Base-by-base conservation (phyloP, 2,797 vertebrate genomes). In the Sphenopsis melanotis region DNA sequence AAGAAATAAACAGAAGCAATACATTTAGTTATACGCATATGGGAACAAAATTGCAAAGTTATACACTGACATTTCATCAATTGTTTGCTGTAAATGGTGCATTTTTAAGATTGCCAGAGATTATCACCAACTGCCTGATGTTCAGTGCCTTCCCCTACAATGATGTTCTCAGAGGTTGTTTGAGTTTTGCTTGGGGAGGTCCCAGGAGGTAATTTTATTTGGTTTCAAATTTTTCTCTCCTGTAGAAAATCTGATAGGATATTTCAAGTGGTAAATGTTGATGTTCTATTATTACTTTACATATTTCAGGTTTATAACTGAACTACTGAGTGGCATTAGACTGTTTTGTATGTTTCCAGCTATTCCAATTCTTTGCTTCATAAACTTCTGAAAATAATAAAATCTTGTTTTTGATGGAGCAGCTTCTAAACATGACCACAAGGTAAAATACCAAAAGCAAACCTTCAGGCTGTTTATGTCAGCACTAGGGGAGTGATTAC, bases 301-400 rank as follows among this genome's bases (percentile, higher is more conserved):
- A 14, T 86, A 84, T 92, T 89, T 87, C 63, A 79, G n/a, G 42
- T 82, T 90, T 89, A 56, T 59, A 90, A 72, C 55, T 63, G 59
- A 88, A 87, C 55, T 82, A 87, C 32, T 37, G 69, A 93, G 23
- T 47, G 29, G 29, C 2, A 2, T 72, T 66, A 76, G 29, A 89
- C 52, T 72, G 68, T 63, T 84, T 69, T 14, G 23, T 64, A 8
- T 52, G 30, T 65, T 78, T 65, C 41, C 57, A 80, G 34, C 36
- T 76, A 74, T 75, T 93, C 22, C 37, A 89, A 72, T 87, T 72
- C 59, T 83, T 92, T 89, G 80, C 52, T 86, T 86, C 81, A 76
- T 84, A 90, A 95, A 95, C 55, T 74, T 90, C 32, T 46, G 74
- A 74, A 93, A 76, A 69, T 20, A 92, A 88, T 39, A 84, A 79